Evolutionary conservation across 2,888 invertebrate genomes (phyloP).

Genomic region (Meliscaeva auricollis): DNA sequence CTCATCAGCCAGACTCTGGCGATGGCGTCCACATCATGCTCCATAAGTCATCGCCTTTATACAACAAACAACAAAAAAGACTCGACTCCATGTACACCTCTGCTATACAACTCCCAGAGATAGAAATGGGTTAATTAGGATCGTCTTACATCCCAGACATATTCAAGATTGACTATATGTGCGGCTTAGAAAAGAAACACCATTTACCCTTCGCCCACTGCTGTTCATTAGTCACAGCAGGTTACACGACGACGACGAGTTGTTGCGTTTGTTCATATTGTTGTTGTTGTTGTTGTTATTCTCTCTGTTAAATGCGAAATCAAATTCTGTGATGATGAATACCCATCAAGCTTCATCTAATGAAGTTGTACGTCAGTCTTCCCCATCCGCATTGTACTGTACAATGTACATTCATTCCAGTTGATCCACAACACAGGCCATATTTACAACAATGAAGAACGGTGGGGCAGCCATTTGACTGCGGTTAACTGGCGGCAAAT

Average conservation of each 20-base stretch:
- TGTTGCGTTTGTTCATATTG: conserved; percentile 29
- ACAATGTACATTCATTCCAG: conserved; percentile 29
- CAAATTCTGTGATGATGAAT: conserved; percentile 74
- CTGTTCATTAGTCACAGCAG: conserved; percentile 73
- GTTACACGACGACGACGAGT: conserved; percentile 57
- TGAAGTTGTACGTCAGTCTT: conserved; percentile 67
- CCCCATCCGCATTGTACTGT: conserved; percentile 42
- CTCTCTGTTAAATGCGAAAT: conserved; percentile 63
- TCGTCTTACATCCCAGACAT: conserved; percentile 64
- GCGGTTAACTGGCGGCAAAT: conserved; percentile 75
- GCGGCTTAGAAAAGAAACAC: conserved; percentile 49
- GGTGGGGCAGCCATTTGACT: conserved; percentile 70
- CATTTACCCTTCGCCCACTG: conserved; percentile 60
- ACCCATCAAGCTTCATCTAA: conserved; percentile 66
- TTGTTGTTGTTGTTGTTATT: conserved; percentile 4
- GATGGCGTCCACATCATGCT: not conserved
- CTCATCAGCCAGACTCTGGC: conserved; percentile 12
- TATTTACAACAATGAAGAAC: conserved; percentile 61
- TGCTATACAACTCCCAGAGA: conserved; percentile 40
- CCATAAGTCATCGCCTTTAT: conserved; percentile 21
- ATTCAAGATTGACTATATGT: conserved; percentile 7
- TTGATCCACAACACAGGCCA: conserved; percentile 48
- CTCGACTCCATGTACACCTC: not conserved
- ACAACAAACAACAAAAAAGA: conserved; percentile 1
- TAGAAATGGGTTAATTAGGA: conserved; percentile 76